Evolutionary conservation across 2,888 invertebrate species (phyloP).

Genomic region (Eupeodes latifasciatus): DNA sequence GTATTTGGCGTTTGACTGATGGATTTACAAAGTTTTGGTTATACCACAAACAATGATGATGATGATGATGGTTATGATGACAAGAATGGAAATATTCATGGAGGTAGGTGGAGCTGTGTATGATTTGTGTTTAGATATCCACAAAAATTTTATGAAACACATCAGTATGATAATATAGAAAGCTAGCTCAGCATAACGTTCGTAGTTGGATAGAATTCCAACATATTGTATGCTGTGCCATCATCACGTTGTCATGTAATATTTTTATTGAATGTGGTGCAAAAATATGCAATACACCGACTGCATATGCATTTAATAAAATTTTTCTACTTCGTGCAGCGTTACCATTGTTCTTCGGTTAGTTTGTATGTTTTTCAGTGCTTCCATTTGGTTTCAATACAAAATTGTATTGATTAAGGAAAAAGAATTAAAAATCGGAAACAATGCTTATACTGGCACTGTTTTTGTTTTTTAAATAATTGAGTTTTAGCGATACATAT

Average conservation of each 20-base stretch:
- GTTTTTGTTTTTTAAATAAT: too few species aligned
- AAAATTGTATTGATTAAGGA: background rate
- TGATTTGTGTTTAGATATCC: background rate
- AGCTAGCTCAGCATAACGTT: background rate
- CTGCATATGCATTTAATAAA: constrained; percentile 11
- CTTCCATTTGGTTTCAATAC: background rate
- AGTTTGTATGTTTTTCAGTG: background rate
- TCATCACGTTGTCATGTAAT: constrained; percentile 33
- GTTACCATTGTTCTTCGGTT: background rate
- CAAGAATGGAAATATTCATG: background rate
- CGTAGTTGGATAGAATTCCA: background rate
- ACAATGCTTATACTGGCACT: background rate
- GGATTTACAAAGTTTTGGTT: constrained; percentile 2
- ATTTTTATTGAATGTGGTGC: constrained; percentile 50
- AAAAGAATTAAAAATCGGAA: too few species aligned
- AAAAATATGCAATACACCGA: constrained; percentile 25
- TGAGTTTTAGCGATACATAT: too few species aligned
- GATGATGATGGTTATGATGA: constrained; percentile 6
- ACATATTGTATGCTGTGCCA: background rate
- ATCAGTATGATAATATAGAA: background rate
- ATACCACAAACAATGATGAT: background rate
- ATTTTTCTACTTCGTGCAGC: background rate
- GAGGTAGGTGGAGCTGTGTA: too few species aligned
- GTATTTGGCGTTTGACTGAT: constrained; percentile 13
- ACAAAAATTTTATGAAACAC: constrained; percentile 2